These are phyloP conservation scores for Pteria penguin DNA, from an alignment of 2,888 invertebrate genomes.

Conservation along the genomic window DNA sequence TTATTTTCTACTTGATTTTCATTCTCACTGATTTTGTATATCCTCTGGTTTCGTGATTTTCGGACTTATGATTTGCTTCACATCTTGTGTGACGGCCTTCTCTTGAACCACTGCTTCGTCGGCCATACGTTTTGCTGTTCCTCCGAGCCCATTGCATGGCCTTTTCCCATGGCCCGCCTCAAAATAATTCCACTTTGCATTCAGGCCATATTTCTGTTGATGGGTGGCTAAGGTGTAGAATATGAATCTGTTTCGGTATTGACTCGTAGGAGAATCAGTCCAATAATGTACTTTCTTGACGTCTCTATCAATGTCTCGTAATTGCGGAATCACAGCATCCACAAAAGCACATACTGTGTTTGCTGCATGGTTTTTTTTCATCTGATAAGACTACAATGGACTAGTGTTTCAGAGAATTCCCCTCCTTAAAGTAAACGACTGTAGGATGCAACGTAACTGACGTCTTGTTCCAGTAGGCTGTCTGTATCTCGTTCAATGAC, in stretches of 20 bases:
- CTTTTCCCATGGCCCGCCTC: slow-evolving; percentile 40
- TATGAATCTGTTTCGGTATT: slow-evolving; percentile 37
- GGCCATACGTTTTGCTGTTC: slow-evolving; percentile 29
- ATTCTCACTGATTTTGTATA: too few relatives aligned
- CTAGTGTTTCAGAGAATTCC: slow-evolving; percentile 35
- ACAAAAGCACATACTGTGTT: slow-evolving; percentile 50
- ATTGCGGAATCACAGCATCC: slow-evolving; percentile 34
- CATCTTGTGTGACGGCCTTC: slow-evolving; percentile 25
- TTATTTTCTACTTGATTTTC: too few relatives aligned
- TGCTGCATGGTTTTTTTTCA: too few relatives aligned
- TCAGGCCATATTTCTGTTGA: background rate
- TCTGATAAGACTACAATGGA: slow-evolving; percentile 46
- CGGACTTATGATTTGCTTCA: slow-evolving; percentile 17
- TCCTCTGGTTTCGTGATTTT: too few relatives aligned
- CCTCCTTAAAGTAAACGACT: slow-evolving; percentile 34
- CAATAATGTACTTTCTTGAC: slow-evolving; percentile 26
- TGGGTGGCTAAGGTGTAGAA: slow-evolving; percentile 26
- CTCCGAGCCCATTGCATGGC: slow-evolving; percentile 37
- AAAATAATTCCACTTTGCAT: slow-evolving; percentile 42
- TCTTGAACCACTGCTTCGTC: slow-evolving; percentile 22
- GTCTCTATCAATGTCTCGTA: slow-evolving; percentile 19
- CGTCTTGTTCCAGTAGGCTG: slow-evolving; percentile 43
- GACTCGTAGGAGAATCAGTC: slow-evolving; percentile 41
- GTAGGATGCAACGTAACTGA: slow-evolving; percentile 45
- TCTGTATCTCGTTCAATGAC: slow-evolving; percentile 48